Evolutionary conservation across 2,113 vertebrate genomes (phyloP), one percentile per base, ranked within the genome.

Genomic region (Heliornis fulica): DNA sequence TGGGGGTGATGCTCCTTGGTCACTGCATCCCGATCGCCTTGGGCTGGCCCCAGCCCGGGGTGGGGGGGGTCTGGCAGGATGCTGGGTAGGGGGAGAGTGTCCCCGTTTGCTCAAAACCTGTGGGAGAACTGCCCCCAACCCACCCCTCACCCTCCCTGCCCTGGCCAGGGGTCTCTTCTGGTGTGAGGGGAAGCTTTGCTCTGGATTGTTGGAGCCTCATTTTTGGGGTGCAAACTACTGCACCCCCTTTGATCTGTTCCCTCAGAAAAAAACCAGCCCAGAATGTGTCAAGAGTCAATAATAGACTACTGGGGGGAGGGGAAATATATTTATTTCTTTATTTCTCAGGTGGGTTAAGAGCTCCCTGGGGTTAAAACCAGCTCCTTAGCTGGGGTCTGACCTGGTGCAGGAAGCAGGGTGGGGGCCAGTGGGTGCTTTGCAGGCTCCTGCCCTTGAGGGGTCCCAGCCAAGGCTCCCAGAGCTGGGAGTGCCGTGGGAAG

Each of bases 401-500:
- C 5, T 4, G 61, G 28, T 34, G 46, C 15, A 10, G 2, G 4
- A 11, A 43, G 11, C 0, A 7, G 8, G 28, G 20, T 2, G 8
- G 31, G 46, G 20, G 10, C 14, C 2, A 1, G 57, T 0, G 6
- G 32, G 6, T 45, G 48, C 48, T 40, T 23, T 28, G 20, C 25
- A 5, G 11, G 13, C 9, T 76, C 12, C 48, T 5, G 20, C 9
- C 2, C 14, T 22, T 6, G 22, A 5, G 38, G 29, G 36, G 14
- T 51, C 57, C 50, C 9, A 31, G 19, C n/a, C 18, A 7, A 34
- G 5, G 0, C 25, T 21, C 5, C 0, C 13, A 16, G 50, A 48
- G 29, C 31, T 0, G 3, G 25, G 9, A 22, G 11, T 2, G 5
- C 6, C 1, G 1, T 1, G 22, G 68, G 68, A 36, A 26, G n/a